Percentiles rank a stretch among this genome's conserved stretches.
Evolutionary conservation across 2,113 vertebrate species (phyloP).

Genomic region (Tragelaphus imberbis): DNA sequence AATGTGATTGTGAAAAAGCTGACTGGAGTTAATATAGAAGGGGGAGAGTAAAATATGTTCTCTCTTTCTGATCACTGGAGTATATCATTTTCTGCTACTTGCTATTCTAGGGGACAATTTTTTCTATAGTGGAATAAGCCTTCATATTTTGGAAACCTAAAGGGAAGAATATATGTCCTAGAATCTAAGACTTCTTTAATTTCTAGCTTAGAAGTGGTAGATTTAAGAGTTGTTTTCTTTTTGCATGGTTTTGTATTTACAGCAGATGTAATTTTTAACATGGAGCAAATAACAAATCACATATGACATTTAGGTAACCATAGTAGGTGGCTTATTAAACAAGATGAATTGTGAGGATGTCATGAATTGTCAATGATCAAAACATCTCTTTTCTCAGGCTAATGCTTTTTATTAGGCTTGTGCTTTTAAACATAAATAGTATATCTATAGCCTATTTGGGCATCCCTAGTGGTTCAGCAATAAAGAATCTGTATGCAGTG

Average conservation of each 20-base stretch:
- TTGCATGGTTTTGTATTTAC: background rate
- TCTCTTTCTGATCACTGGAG: slow-evolving; percentile 52
- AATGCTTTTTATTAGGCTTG: background rate
- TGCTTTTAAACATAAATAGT: background rate
- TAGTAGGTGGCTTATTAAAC: background rate
- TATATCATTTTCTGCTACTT: slow-evolving; percentile 48
- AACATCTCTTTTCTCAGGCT: background rate
- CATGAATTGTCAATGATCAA: background rate
- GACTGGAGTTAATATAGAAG: slow-evolving; percentile 5
- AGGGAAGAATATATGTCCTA: background rate
- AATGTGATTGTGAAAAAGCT: slow-evolving; percentile 60
- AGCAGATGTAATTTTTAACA: background rate
- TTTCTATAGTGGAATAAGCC: background rate
- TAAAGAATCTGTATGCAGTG: background rate
- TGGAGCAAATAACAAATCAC: background rate
- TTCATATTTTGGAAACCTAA: background rate
- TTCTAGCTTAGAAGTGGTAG: background rate
- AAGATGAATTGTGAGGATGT: background rate
- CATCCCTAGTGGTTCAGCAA: background rate
- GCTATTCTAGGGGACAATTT: background rate
- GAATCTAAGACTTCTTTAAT: background rate
- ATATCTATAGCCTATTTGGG: background rate
- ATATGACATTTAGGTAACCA: background rate
- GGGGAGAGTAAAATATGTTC: slow-evolving; percentile 42
- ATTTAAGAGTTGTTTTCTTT: background rate